Evolutionary conservation across 2,888 invertebrate species (phyloP).

Genomic region (Brassicogethes aeneus): DNA sequence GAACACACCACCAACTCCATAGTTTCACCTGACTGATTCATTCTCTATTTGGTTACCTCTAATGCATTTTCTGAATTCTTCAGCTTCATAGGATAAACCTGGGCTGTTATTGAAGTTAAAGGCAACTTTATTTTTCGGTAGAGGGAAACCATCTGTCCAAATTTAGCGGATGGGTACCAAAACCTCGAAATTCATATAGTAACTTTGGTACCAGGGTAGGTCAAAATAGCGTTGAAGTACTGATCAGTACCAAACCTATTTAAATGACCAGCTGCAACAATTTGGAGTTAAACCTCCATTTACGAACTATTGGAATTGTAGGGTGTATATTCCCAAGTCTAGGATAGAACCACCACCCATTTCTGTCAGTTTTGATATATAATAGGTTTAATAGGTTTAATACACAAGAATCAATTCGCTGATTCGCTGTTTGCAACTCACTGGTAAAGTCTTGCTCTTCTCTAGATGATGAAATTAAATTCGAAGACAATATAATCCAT

Average conservation of each 20-base stretch:
- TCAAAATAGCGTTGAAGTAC: slow-evolving; percentile 52
- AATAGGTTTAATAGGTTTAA: too few relatives aligned
- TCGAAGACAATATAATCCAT: too few relatives aligned
- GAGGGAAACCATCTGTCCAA: slow-evolving; percentile 30
- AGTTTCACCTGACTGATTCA: slow-evolving; percentile 11
- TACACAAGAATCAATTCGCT: too few relatives aligned
- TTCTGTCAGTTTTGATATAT: too few relatives aligned
- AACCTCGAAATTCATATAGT: slow-evolving; percentile 49
- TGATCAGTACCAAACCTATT: slow-evolving; percentile 64
- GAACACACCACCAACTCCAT: slow-evolving; percentile 13
- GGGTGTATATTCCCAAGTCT: slow-evolving; percentile 65
- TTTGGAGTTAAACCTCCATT: slow-evolving; percentile 58
- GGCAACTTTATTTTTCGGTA: slow-evolving; percentile 20
- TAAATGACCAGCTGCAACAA: slow-evolving; percentile 57
- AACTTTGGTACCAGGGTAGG: slow-evolving; percentile 55
- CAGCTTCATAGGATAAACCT: slow-evolving; percentile 68
- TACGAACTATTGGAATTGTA: slow-evolving; percentile 61
- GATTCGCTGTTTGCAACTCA: too few relatives aligned
- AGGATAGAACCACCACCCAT: slow-evolving; percentile 66
- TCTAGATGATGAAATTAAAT: too few relatives aligned
- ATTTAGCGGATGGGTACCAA: slow-evolving; percentile 63
- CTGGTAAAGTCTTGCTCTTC: too few relatives aligned
- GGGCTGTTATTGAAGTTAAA: slow-evolving; percentile 52
- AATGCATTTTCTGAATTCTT: slow-evolving; percentile 65
- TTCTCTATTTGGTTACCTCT: slow-evolving; percentile 36